Evolutionary conservation across 2,797 vertebrate species (phyloP).

Genomic region (Todus mexicanus): DNA sequence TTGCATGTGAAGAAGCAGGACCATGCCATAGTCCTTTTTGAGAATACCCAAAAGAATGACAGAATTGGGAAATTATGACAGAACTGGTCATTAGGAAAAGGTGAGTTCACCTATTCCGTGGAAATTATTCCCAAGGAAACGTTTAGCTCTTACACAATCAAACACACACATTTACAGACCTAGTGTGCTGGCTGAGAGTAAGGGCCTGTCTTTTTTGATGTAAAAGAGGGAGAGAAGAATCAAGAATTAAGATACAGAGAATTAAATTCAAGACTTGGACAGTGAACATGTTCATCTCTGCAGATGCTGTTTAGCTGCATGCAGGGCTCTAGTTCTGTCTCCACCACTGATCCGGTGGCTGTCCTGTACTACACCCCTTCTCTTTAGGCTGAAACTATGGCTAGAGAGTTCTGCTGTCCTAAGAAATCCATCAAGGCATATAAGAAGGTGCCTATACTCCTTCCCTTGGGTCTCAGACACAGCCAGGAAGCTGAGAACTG

Average conservation of each 20-base stretch:
- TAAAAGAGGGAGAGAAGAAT: background rate
- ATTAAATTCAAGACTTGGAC: background rate
- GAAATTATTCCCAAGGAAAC: background rate
- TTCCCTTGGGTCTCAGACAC: background rate
- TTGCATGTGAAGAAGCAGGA: background rate
- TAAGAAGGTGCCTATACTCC: background rate
- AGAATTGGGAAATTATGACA: background rate
- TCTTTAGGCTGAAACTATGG: background rate
- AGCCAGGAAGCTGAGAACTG: background rate
- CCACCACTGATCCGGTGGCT: background rate
- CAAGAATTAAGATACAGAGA: background rate
- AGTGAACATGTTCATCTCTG: background rate
- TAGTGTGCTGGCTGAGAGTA: background rate
- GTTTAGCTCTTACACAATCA: background rate
- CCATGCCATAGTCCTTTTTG: background rate
- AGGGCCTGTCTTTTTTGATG: background rate
- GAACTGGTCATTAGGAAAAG: background rate
- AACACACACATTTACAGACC: background rate
- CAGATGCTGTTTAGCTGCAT: background rate
- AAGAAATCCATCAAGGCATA: background rate
- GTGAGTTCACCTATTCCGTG: background rate
- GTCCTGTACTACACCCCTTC: fast-evolving
- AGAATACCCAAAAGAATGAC: background rate
- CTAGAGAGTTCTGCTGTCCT: background rate
- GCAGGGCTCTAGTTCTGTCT: background rate